Base-by-base conservation (phyloP, 2,797 vertebrate genomes). In the Luscinia megarhynchos region DNA sequence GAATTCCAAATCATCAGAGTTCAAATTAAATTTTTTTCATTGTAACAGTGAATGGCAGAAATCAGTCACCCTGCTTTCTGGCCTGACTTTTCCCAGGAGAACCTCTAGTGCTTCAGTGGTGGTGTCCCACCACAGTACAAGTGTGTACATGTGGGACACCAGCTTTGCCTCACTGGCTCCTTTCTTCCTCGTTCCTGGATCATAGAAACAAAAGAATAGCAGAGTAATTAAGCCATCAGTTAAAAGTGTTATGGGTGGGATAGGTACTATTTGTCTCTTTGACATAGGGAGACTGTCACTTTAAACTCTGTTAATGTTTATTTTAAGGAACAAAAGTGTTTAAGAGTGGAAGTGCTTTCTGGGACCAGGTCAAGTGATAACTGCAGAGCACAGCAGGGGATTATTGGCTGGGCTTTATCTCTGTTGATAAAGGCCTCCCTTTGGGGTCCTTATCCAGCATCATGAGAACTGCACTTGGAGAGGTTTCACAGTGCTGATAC, bases 251-350 rank as follows among this genome's bases (percentile, higher is more conserved):
- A 74, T 40, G 77, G 78, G 64, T 14, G 15, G 63, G 55, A 85
- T 66, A 92, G 82, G 83, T 93, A 53, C 74, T 84, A 1, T 77
- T 94, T 24, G 55, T 79, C 36, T 53, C 48, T 91, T 93, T 61
- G 55, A 45, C 61, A 40, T 3, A 43, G 86, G 19, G 62, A 84
- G 38, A 19, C 59, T n/a, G 18, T 87, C 79, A 59, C 91, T 92
- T 94, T 87, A 77, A 89, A 93, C 50, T 85, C 88, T 79, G 92
- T 93, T 95, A 95, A 95, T 95, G 76, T 96, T 97, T 97, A 93
- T 96, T 96, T 96, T 94, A 95, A 75, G 94, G 59, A 94, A 94
- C 92, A 96, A 81, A 94, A 95, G 90, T 87, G 91, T 96, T 94
- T 87, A 74, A 78, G 75, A 91, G 88, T 94, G 93, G 93, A 95